Base-by-base conservation (phyloP, 2,113 vertebrate genomes). In the Acanthisitta chloris region DNA sequence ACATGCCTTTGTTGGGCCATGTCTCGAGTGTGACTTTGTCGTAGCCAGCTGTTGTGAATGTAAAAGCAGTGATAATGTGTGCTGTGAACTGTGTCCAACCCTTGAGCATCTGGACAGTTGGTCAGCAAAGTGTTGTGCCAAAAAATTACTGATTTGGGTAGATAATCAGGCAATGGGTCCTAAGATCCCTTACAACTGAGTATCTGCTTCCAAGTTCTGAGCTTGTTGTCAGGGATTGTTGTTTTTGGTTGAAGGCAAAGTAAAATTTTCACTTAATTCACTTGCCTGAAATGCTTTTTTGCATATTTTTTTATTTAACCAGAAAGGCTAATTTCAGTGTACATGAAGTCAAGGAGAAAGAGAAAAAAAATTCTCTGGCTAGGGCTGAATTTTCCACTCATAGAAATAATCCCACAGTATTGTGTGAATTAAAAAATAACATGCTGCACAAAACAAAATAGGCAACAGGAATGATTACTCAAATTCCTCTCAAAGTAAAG, bases 1-100 rank as follows among this genome's bases (percentile, higher is more conserved):
- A 12, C 21, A 7, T 0, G 1, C 8, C 28, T 57, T 54, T 82
- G 5, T 29, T 74, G 29, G 9, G 38, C 15, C 1, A 1, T 33
- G 17, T 79, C 17, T 73, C 18, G 17, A 5, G 12, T 0, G 6
- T 28, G 66, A 14, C 28, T 64, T 84, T 20, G 59, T 28, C 33
- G 4, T 9, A 14, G 28, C 66, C 19, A 5, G 11, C 66, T 52
- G 46, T 3, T 74, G 20, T 12, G 36, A 54, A 24, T 29, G 7
- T 12, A 46, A 77, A 70, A 31, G 7, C 18, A n/a, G 17, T 7
- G 14, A 42, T 52, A 67, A 49, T 1, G 0, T 76, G 18, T 14
- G 5, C 54, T 43, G 21, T 24, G 38, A 70, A 2, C 65, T 14
- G 10, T 78, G 29, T 10, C 33, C 42, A 66, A 5, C 8, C 33